Percentiles rank a stretch among this genome's conserved stretches.
Conservation (phyloP, 2,888 invertebrate genomes). For the Caenorhabditis sp. region DNA sequence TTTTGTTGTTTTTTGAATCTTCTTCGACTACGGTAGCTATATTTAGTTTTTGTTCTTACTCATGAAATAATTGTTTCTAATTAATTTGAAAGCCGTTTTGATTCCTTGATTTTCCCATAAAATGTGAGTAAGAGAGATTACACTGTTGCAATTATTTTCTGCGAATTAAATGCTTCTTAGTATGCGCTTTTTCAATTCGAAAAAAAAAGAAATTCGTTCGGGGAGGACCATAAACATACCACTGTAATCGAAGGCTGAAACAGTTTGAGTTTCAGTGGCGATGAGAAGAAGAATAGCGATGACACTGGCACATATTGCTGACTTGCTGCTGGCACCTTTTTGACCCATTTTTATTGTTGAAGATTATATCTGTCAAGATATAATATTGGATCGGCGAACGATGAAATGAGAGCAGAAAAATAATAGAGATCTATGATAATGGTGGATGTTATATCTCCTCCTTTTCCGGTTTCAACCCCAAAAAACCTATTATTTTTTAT, state of each 20-base stretch:
- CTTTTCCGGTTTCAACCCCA: not conserved
- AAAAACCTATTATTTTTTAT: conserved; percentile 14
- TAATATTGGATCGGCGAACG: not conserved
- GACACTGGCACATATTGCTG: conserved; percentile 18
- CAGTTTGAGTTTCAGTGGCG: conserved; percentile 2
- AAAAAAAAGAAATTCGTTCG: not conserved
- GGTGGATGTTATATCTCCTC: not conserved
- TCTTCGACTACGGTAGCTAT: not conserved
- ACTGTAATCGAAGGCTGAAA: conserved; percentile 18
- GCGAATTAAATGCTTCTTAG: too few relatives aligned
- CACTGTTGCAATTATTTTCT: too few relatives aligned
- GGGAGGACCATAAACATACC: too few relatives aligned
- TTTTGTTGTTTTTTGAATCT: not conserved
- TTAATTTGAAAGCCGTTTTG: not conserved
- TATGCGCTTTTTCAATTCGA: too few relatives aligned
- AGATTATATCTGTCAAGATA: not conserved
- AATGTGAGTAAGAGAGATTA: too few relatives aligned
- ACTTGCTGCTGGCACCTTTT: conserved; percentile 3
- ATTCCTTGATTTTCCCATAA: too few relatives aligned
- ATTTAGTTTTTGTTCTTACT: too few relatives aligned
- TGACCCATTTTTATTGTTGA: not conserved
- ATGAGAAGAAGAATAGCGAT: conserved; percentile 19
- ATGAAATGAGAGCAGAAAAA: not conserved
- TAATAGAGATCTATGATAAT: not conserved
- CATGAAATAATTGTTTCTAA: conserved; percentile 2